phyloP scores from a whole-genome alignment of 2,797 vertebrate genomes.

The Florisuga fusca region DNA sequence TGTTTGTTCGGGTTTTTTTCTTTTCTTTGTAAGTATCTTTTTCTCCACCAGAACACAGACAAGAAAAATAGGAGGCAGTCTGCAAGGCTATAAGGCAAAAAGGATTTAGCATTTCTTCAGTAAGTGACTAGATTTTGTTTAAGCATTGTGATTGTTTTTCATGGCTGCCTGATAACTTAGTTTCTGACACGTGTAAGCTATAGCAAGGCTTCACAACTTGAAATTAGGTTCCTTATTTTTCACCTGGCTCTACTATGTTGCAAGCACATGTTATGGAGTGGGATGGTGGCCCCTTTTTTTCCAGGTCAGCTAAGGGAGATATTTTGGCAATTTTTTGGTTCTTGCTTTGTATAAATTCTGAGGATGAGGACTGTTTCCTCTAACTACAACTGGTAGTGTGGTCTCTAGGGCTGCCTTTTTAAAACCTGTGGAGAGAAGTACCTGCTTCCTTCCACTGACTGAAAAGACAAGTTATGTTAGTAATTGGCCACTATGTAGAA shows the following conservation, averaged over 20 bases:
- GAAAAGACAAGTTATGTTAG: background rate
- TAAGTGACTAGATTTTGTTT: background rate
- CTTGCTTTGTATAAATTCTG: background rate
- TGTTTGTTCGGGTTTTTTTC: background rate
- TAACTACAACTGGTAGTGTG: background rate
- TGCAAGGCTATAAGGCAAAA: too few relatives aligned
- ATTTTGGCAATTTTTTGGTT: background rate
- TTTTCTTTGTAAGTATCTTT: background rate
- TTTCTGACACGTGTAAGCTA: background rate
- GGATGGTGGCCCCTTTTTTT: background rate
- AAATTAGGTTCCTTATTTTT: background rate
- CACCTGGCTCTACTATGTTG: background rate
- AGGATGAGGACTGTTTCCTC: background rate
- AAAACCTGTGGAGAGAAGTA: background rate
- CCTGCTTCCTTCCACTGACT: background rate
- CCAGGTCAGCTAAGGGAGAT: accelerated
- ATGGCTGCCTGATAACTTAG: background rate
- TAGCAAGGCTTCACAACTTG: background rate
- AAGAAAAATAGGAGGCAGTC: background rate
- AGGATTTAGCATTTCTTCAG: background rate
- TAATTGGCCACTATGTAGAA: background rate
- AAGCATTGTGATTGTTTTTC: background rate
- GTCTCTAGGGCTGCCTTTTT: background rate
- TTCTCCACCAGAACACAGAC: background rate
- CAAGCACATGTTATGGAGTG: background rate